These are phyloP conservation scores for Arrhamphus sclerolepis DNA, from an alignment of 2,797 vertebrate genomes.

Conservation along the genomic window DNA sequence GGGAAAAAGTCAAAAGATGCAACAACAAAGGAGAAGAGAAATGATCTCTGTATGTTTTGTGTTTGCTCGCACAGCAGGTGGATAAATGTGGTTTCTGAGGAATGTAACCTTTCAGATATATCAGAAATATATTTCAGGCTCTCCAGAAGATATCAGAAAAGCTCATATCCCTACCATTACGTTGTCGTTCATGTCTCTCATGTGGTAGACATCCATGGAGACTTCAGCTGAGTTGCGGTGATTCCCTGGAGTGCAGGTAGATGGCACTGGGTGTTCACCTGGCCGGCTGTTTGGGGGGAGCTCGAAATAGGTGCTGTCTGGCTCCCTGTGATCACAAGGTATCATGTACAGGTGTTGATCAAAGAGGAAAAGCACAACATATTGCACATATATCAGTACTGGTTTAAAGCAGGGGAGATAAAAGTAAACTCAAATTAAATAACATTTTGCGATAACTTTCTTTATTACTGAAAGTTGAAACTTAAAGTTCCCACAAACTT, in stretches of 20 bases:
- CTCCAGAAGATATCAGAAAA: neutral
- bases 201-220: constrained; percentile 92
- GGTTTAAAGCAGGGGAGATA: too few species aligned
- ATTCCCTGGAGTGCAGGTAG: constrained; percentile 71
- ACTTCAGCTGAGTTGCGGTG: constrained; percentile 76
- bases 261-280: constrained; percentile 67
- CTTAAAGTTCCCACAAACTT: too few species aligned
- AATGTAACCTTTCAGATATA: neutral
- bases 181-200: constrained; percentile 88
- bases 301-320: constrained; percentile 97
- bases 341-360: neutral
- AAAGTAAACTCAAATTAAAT: too few species aligned
- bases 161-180: constrained; percentile 86
- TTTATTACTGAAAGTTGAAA: too few species aligned
- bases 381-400: too few species aligned
- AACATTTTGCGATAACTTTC: too few species aligned
- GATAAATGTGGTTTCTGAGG: neutral
- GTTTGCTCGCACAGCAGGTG: neutral
- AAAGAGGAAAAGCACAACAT: neutral
- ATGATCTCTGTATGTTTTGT: neutral
- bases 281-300: constrained; percentile 84
- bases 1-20: constrained; percentile 60
- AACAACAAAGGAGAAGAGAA: neutral
- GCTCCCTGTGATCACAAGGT: constrained; percentile 83
- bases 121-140: neutral